Evolutionary conservation across 2,888 invertebrate species (phyloP).

Genomic region (Machimus rusticus): DNA sequence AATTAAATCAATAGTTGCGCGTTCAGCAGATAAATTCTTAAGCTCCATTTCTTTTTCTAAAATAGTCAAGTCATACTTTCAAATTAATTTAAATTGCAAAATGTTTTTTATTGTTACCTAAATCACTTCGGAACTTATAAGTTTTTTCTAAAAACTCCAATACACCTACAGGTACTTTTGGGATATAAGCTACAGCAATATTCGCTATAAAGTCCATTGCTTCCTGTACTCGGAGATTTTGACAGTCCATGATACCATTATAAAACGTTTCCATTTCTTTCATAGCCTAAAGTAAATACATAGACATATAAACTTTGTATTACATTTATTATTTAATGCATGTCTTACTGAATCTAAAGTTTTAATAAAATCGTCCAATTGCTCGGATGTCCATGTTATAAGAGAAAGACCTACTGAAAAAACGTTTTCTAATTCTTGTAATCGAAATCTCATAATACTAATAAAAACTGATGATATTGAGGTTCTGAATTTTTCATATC

Average conservation of each 20-base stretch:
- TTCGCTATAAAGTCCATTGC: conserved; percentile 71
- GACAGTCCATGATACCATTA: conserved; percentile 72
- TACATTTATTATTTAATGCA: background rate
- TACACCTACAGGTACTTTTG: conserved; percentile 70
- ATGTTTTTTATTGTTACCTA: conserved; percentile 50
- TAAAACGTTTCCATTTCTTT: conserved; percentile 54
- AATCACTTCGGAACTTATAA: conserved; percentile 63
- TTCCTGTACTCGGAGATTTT: conserved; percentile 76
- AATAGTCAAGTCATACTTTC: background rate
- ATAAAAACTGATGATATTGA: conserved; percentile 67
- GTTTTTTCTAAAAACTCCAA: conserved; percentile 71
- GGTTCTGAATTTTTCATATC: conserved; percentile 69
- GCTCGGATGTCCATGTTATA: conserved; percentile 83
- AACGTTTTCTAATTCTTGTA: conserved; percentile 73
- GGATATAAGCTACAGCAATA: conserved; percentile 70
- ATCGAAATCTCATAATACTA: conserved; percentile 72
- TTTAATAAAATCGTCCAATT: conserved; percentile 58
- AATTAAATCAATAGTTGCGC: conserved; percentile 78
- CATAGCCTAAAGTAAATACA: conserved; percentile 42
- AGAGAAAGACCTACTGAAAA: conserved; percentile 79
- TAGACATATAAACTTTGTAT: background rate
- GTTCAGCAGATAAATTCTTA: conserved; percentile 74
- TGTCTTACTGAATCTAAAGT: conserved; percentile 68
- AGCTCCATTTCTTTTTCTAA: conserved; percentile 65
- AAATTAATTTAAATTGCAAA: background rate